Conservation (phyloP, 2,113 vertebrate species). For the human region GRCh38 chr13:26459501-26460000, state of each 20-base stretch:
- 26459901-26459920: not conserved
- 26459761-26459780: fast-evolving
- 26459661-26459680: not conserved
- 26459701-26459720: not conserved
- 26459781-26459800: not conserved
- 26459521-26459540: not conserved
- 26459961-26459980: conserved; percentile 17
- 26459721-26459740: not conserved
- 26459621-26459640: not conserved
- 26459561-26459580: not conserved
- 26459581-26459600: not conserved
- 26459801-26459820: not conserved
- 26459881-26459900: not conserved
- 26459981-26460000: not conserved
- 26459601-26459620: no score
- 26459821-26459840: not conserved
- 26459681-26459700: no score
- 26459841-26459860: conserved; percentile 14
- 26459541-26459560: not conserved
- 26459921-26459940: not conserved
- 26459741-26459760: not conserved
- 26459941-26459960: conserved; percentile 59
- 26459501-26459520: not conserved
- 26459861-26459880: not conserved
- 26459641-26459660: fast-evolving